Conservation (phyloP, 2,888 invertebrate genomes). For the Apotomis capreana region DNA sequence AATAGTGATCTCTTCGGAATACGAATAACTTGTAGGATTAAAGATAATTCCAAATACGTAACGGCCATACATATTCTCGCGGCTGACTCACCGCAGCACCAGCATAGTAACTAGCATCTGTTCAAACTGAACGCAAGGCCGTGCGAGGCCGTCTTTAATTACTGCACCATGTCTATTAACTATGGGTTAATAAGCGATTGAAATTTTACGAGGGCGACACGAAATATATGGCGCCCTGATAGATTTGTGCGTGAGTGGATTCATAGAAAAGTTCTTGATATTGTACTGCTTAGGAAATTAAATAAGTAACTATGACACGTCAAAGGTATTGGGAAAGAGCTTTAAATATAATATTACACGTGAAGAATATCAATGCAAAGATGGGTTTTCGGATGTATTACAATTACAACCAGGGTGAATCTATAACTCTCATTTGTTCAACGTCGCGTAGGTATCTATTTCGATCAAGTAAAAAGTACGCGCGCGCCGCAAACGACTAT, state of each 20-base stretch:
- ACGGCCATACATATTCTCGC: constrained; percentile 35
- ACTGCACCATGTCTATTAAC: constrained; percentile 49
- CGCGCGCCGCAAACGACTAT: constrained; percentile 50
- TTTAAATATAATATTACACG: too few relatives aligned
- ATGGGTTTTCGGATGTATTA: too few relatives aligned
- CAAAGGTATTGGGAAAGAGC: too few relatives aligned
- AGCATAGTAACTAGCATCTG: constrained; percentile 60
- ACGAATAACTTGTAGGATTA: constrained; percentile 27
- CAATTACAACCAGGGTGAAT: too few relatives aligned
- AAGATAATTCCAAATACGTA: constrained; percentile 38
- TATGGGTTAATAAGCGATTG: constrained; percentile 36
- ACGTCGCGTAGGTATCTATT: constrained; percentile 15
- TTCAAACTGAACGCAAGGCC: constrained; percentile 70
- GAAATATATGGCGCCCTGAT: background rate
- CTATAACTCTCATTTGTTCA: background rate
- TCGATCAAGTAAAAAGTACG: constrained; percentile 24
- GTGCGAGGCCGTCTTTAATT: constrained; percentile 64
- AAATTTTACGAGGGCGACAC: constrained; percentile 24
- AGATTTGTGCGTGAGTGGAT: background rate
- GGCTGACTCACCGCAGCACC: constrained; percentile 33
- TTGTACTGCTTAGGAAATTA: too few relatives aligned
- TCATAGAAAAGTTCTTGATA: too few relatives aligned
- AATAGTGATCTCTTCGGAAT: constrained; percentile 20
- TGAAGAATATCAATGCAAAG: too few relatives aligned
- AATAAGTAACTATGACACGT: too few relatives aligned